A percentile compares a stretch with the other conserved stretches of the same genome.
Evolutionary conservation across 2,113 vertebrate species (phyloP).

Genomic region (rabbit (Oryctolagus cuniculus)): DNA sequence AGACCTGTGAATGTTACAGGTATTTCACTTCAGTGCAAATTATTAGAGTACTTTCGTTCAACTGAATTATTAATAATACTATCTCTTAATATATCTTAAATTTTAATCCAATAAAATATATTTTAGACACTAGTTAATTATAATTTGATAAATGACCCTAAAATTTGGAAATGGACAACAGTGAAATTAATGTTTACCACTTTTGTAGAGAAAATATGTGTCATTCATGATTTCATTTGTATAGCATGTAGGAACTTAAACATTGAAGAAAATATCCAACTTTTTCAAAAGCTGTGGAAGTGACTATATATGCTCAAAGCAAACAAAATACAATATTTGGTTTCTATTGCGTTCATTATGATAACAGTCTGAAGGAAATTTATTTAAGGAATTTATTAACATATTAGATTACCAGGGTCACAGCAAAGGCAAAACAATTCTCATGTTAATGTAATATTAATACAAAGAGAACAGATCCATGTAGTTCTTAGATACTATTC

Average conservation of each 20-base stretch:
- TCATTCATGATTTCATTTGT: background rate
- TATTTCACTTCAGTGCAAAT: background rate
- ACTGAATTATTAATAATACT: background rate
- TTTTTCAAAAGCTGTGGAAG: background rate
- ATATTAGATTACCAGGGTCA: too few relatives aligned
- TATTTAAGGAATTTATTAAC: too few relatives aligned
- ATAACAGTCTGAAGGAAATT: background rate
- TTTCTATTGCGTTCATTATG: background rate
- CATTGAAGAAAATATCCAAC: background rate
- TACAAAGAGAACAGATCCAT: too few relatives aligned
- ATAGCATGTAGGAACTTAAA: background rate
- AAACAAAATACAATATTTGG: background rate
- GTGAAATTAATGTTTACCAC: background rate
- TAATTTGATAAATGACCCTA: background rate
- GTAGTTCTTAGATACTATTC: too few relatives aligned
- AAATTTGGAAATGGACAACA: constrained; percentile 40
- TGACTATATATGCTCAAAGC: background rate
- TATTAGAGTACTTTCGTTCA: background rate
- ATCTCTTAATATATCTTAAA: background rate
- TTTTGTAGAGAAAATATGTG: background rate
- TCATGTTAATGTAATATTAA: too few relatives aligned
- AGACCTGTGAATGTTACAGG: background rate
- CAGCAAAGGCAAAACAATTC: too few relatives aligned
- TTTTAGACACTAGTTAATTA: constrained; percentile 13
- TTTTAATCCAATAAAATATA: background rate